Percentiles rank a stretch among this genome's conserved stretches.
phyloP scores from a whole-genome alignment of 2,797 vertebrate species.

The Dipus sagitta region DNA sequence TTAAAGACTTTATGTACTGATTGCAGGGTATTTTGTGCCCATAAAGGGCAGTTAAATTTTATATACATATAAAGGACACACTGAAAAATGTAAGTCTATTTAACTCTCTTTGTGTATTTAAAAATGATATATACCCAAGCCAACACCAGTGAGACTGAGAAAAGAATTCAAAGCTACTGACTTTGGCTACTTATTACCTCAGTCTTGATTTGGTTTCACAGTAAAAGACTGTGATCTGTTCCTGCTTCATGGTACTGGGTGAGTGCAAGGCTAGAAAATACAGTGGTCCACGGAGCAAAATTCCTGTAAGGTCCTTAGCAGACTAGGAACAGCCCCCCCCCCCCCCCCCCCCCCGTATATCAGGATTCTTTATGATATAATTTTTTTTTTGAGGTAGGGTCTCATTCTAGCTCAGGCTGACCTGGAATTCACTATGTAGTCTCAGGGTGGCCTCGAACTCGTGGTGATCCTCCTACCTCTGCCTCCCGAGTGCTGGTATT shows the following conservation, averaged over 20 bases:
- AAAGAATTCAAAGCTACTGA: slow-evolving; percentile 56
- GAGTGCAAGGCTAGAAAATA: background rate
- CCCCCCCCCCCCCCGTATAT: background rate
- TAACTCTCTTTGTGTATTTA: slow-evolving; percentile 53
- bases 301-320: background rate
- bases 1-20: slow-evolving; percentile 53
- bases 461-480: no score
- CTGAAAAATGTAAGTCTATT: slow-evolving; percentile 28
- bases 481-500: no score
- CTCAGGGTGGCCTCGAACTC: no score
- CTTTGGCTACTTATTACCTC: slow-evolving; percentile 64
- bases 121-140: slow-evolving; percentile 17
- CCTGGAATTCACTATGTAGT: no score
- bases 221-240: slow-evolving; percentile 30
- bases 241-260: background rate
- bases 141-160: background rate
- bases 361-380: slow-evolving; percentile 2
- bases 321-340: slow-evolving; percentile 36
- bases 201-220: slow-evolving; percentile 30
- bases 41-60: slow-evolving; percentile 52
- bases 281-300: background rate
- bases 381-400: no score
- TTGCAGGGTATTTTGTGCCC: slow-evolving; percentile 37
- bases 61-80: background rate
- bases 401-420: no score